These are phyloP conservation scores for Drosophila simulans DNA, from an alignment of 1,140 invertebrate genomes.

Conservation along the genomic window DNA sequence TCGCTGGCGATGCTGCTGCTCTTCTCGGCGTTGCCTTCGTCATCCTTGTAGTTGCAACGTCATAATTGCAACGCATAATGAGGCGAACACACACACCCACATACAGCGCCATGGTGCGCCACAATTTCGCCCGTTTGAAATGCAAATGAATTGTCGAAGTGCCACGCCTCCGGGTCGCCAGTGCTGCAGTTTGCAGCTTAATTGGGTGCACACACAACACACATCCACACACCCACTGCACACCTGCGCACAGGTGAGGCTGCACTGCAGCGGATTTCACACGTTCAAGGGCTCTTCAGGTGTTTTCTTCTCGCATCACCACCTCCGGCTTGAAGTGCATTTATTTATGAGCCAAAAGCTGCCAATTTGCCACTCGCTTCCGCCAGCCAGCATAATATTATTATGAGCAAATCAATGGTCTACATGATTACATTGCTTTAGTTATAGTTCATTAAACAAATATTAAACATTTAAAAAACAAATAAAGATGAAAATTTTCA, in stretches of 20 bases:
- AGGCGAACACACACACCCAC: constrained; percentile 46
- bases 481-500: too few species aligned
- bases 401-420: background rate
- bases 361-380: constrained; percentile 18
- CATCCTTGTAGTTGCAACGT: constrained; percentile 70
- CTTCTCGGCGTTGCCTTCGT: constrained; percentile 29
- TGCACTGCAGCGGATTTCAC: constrained; percentile 35
- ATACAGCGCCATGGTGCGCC: constrained; percentile 21
- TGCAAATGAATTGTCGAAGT: constrained; percentile 68
- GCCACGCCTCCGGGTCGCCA: constrained; percentile 58
- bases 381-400: constrained; percentile 25
- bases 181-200: constrained; percentile 65
- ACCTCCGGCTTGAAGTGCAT: constrained; percentile 7
- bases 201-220: constrained; percentile 61
- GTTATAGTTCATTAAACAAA: background rate
- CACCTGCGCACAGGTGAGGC: constrained; percentile 18
- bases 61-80: constrained; percentile 80
- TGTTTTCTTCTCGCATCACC: constrained; percentile 6
- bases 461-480: too few species aligned
- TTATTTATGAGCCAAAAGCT: constrained; percentile 37
- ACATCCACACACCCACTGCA: constrained; percentile 21
- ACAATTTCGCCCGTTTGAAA: constrained; percentile 71
- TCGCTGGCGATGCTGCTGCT: constrained; percentile 31
- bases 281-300: constrained; percentile 40
- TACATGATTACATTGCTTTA: background rate